A percentile compares a stretch with the other conserved stretches of the same genome.
Evolutionary conservation across 2,888 invertebrate species (phyloP).

Genomic region (Eledona agricola): DNA sequence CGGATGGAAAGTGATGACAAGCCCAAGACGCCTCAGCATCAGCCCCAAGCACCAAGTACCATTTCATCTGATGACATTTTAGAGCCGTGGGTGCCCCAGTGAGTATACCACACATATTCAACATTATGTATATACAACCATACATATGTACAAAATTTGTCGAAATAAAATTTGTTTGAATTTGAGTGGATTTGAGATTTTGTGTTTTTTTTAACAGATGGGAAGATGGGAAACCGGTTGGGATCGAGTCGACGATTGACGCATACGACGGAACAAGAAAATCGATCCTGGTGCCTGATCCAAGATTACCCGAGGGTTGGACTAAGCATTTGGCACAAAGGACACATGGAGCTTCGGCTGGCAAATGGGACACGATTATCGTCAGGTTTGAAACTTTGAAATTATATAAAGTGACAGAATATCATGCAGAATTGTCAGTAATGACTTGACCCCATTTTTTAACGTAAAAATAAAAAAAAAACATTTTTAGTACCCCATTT

Average conservation of each 20-base stretch:
- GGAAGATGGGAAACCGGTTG: slow-evolving; percentile 76
- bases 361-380: slow-evolving; percentile 84
- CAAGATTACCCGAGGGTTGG: slow-evolving; percentile 79
- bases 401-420: too few relatives aligned
- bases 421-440: too few relatives aligned
- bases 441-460: too few relatives aligned
- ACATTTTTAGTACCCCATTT: too few relatives aligned
- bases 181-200: not conserved
- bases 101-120: too few relatives aligned
- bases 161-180: slow-evolving; percentile 4
- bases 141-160: too few relatives aligned
- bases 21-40: slow-evolving; percentile 24
- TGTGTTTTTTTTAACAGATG: slow-evolving; percentile 61
- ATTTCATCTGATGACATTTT: slow-evolving; percentile 22
- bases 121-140: too few relatives aligned
- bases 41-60: slow-evolving; percentile 49
- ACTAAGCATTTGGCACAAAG: slow-evolving; percentile 80
- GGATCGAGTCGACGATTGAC: slow-evolving; percentile 63
- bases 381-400: slow-evolving; percentile 65
- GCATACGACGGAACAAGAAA: slow-evolving; percentile 60
- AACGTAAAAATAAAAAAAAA: too few relatives aligned
- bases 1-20: slow-evolving; percentile 48
- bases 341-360: slow-evolving; percentile 74
- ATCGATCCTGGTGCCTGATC: slow-evolving; percentile 75
- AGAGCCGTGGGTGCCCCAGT: slow-evolving; percentile 41